Conservation (phyloP, 1,140 invertebrate species). For the Idris sp. region DNA sequence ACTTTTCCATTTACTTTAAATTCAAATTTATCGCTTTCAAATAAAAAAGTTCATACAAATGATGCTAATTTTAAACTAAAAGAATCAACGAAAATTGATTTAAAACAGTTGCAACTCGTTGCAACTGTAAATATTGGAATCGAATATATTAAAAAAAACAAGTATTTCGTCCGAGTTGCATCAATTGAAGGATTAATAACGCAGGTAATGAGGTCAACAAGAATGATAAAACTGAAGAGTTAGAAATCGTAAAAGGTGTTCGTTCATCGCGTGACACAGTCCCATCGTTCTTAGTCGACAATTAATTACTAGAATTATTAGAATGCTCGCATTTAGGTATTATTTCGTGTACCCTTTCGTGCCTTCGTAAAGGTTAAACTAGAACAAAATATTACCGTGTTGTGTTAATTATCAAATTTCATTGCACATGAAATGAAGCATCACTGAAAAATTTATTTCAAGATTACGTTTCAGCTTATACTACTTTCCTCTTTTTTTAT, state of each 20-base stretch:
- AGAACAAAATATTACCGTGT: conserved; percentile 36
- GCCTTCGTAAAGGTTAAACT: conserved; percentile 23
- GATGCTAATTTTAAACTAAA: too few relatives aligned
- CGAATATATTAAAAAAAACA: too few relatives aligned
- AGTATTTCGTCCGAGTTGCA: conserved; percentile 9
- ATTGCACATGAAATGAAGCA: conserved; percentile 5
- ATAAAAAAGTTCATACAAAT: too few relatives aligned
- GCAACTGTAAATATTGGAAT: too few relatives aligned
- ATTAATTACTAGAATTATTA: conserved; percentile 74
- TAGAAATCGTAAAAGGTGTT: conserved; percentile 58
- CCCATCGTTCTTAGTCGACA: conserved; percentile 73
- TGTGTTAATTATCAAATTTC: conserved; percentile 37
- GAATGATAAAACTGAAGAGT: conserved; percentile 57
- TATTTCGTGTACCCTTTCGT: conserved; percentile 3
- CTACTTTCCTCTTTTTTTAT: too few relatives aligned
- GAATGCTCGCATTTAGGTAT: conserved; percentile 47
- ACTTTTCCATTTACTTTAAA: too few relatives aligned
- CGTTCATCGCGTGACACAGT: conserved; percentile 70
- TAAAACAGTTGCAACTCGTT: too few relatives aligned
- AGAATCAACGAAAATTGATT: too few relatives aligned
- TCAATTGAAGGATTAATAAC: conserved; percentile 43
- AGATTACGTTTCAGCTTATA: not conserved
- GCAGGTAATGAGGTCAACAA: conserved; percentile 43
- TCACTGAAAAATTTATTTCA: not conserved
- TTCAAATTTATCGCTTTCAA: too few relatives aligned